Evolutionary conservation across 2,113 vertebrate species (phyloP).

Genomic region (Caranx ignobilis): DNA sequence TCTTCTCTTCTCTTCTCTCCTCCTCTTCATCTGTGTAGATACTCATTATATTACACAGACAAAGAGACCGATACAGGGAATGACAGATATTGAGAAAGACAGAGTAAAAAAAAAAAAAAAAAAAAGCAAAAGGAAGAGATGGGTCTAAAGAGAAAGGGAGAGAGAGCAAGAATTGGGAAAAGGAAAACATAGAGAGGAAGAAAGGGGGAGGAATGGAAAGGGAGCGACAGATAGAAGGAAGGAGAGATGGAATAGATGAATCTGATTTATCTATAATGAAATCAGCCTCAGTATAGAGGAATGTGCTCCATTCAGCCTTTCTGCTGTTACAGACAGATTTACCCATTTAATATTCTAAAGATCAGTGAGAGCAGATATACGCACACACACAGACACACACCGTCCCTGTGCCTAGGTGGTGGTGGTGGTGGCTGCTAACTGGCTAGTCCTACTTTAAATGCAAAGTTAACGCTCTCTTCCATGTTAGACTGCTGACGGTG

Average conservation of each 20-base stretch:
- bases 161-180: slow-evolving; percentile 25
- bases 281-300: slow-evolving; percentile 75
- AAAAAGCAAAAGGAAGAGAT: slow-evolving; percentile 43
- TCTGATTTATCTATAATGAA: slow-evolving; percentile 84
- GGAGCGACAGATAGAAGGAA: slow-evolving; percentile 55
- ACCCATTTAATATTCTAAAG: slow-evolving; percentile 79
- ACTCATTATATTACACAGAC: slow-evolving; percentile 71
- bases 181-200: slow-evolving; percentile 41
- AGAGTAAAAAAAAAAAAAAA: slow-evolving; percentile 35
- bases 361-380: slow-evolving; percentile 67
- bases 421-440: slow-evolving; percentile 11
- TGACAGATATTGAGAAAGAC: slow-evolving; percentile 67
- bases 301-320: slow-evolving; percentile 75
- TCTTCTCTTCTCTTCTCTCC: slow-evolving; percentile 18
- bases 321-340: slow-evolving; percentile 77
- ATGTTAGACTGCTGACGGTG: slow-evolving; percentile 21
- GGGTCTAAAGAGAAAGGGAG: slow-evolving; percentile 1
- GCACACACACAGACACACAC: not conserved
- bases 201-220: slow-evolving; percentile 57
- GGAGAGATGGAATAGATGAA: slow-evolving; percentile 78
- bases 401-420: slow-evolving; percentile 24
- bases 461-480: slow-evolving; percentile 46
- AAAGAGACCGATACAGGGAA: slow-evolving; percentile 56
- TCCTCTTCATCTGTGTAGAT: slow-evolving; percentile 36
- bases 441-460: slow-evolving; percentile 44